Percentiles rank a stretch among this genome's conserved stretches.
Evolutionary conservation across 2,888 invertebrate species (phyloP).

Genomic region (Leucoptera coffeella): DNA sequence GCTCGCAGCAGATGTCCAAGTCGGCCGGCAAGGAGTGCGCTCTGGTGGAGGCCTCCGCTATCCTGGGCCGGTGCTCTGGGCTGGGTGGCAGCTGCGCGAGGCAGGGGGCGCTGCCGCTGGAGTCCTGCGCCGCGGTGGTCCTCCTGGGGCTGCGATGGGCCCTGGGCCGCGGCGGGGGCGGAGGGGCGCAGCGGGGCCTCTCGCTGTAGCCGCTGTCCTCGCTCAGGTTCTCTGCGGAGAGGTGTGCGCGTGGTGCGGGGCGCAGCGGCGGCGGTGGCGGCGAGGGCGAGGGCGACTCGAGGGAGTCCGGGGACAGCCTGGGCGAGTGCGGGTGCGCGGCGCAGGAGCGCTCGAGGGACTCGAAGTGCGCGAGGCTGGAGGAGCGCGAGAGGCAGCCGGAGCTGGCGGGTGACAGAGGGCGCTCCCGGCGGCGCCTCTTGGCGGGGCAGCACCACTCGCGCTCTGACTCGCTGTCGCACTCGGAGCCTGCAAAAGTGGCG

Average conservation of each 20-base stretch:
- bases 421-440: conserved; percentile 63
- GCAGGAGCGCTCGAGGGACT: conserved; percentile 65
- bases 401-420: conserved; percentile 32
- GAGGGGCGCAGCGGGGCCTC: conserved; percentile 30
- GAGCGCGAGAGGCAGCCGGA: conserved; percentile 65
- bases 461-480: conserved; percentile 63
- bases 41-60: conserved; percentile 34
- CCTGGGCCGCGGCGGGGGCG: conserved; percentile 16
- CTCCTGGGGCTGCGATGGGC: conserved; percentile 26
- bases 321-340: conserved; percentile 37
- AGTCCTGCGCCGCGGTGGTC: conserved; percentile 12
- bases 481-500: conserved; percentile 41
- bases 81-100: conserved; percentile 22
- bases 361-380: conserved; percentile 78
- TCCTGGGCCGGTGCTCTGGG: conserved; percentile 24
- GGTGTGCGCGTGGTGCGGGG: conserved; percentile 37
- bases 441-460: conserved; percentile 71
- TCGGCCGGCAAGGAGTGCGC: conserved; percentile 58
- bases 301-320: conserved; percentile 41
- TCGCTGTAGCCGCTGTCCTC: conserved; percentile 77
- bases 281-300: conserved; percentile 33
- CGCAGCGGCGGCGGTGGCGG: conserved; percentile 22
- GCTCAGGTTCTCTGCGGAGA: conserved; percentile 71
- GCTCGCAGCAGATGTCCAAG: conserved; percentile 56
- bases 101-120: conserved; percentile 35